These are phyloP conservation scores for Oeneis ivallda DNA, from an alignment of 2,888 invertebrate genomes.

Conservation along the genomic window DNA sequence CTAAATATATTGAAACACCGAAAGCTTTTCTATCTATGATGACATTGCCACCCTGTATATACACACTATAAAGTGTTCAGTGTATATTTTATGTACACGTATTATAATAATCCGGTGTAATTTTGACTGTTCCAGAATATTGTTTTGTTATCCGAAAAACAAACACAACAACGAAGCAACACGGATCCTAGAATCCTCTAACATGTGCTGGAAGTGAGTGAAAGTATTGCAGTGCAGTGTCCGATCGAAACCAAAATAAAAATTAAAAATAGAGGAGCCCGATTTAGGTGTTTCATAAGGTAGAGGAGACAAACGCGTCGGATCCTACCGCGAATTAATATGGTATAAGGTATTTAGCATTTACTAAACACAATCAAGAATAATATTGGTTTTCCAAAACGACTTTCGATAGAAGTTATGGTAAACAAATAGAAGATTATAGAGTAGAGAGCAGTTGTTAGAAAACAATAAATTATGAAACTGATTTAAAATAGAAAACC, in stretches of 20 bases:
- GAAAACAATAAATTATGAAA: background rate
- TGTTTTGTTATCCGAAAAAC: constrained; percentile 6
- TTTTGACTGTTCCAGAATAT: constrained; percentile 17
- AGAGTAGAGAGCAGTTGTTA: background rate
- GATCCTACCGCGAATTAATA: constrained; percentile 20
- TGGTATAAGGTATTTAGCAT: background rate
- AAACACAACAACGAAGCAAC: constrained; percentile 26
- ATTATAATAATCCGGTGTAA: constrained; percentile 4
- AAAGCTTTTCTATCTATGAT: constrained; percentile 48
- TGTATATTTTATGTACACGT: constrained; percentile 24
- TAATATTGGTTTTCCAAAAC: background rate
- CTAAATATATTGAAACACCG: constrained; percentile 46
- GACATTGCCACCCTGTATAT: constrained; percentile 42
- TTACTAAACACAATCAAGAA: background rate
- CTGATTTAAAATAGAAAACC: background rate
- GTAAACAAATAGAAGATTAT: background rate
- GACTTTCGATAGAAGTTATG: background rate
- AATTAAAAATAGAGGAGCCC: constrained; percentile 23
- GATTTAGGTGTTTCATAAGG: constrained; percentile 10
- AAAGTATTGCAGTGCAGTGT: constrained; percentile 40
- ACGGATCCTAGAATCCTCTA: constrained; percentile 38
- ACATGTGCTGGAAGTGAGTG: constrained; percentile 38
- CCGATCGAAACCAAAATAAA: constrained; percentile 32
- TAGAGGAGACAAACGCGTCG: background rate
- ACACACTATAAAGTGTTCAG: constrained; percentile 35